phyloP scores from a whole-genome alignment of 2,797 vertebrate genomes.

The Gymnothorax javanicus region DNA sequence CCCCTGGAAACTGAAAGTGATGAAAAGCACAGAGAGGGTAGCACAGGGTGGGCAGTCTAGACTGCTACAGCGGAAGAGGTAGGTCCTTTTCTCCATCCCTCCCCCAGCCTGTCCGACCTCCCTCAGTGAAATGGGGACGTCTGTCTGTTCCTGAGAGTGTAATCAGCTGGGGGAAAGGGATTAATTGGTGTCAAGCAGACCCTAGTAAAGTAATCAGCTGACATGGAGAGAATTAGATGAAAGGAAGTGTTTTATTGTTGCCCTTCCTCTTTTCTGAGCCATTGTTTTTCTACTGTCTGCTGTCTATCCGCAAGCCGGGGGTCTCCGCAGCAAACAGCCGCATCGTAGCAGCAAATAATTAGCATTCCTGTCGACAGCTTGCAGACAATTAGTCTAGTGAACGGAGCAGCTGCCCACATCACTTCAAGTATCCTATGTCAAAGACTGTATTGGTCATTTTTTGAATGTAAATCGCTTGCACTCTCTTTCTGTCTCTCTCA shows the following conservation, averaged over 20 bases:
- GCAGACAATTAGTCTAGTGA: conserved; percentile 57
- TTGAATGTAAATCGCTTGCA: neutral
- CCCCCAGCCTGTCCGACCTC: too few relatives aligned
- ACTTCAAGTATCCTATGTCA: conserved; percentile 45
- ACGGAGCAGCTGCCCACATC: conserved; percentile 52
- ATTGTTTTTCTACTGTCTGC: conserved; percentile 72
- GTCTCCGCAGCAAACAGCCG: conserved; percentile 47
- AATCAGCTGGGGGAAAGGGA: conserved; percentile 56
- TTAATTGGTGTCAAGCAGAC: conserved; percentile 81
- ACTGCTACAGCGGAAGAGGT: neutral
- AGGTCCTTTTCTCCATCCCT: neutral
- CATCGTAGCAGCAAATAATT: conserved; percentile 54
- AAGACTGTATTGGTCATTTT: conserved; percentile 28
- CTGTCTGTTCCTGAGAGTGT: conserved; percentile 22
- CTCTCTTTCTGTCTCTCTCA: neutral
- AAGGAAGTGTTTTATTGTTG: conserved; percentile 82
- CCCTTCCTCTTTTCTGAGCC: conserved; percentile 60
- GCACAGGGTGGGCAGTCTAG: neutral
- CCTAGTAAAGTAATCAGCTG: conserved; percentile 72
- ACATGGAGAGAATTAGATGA: conserved; percentile 71
- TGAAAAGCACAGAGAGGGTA: conserved; percentile 8
- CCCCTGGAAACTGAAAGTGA: conserved; percentile 12
- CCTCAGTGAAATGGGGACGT: neutral
- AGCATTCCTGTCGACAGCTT: conserved; percentile 52
- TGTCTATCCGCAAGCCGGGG: conserved; percentile 70